Evolutionary conservation across 2,888 invertebrate genomes (phyloP), one percentile per base, ranked within the genome.

Genomic region (Ennomos quercinarius): DNA sequence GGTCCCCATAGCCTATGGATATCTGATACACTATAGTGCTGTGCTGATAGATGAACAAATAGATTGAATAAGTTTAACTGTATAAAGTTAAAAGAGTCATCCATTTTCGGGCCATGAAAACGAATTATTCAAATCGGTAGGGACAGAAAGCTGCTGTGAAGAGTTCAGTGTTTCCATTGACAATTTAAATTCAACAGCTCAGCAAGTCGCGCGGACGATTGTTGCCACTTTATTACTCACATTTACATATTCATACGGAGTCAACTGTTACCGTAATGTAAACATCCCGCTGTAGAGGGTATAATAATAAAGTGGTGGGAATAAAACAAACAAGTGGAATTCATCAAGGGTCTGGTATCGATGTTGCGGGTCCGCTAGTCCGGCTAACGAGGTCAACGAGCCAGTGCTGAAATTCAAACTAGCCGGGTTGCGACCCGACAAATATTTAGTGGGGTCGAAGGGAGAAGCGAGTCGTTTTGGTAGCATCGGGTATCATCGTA

Each of bases 341-440:
- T 78, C 78, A 84, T 83, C 79, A 83, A 72, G 74, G 71, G 70
- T 59, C 66, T 72, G 73, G 73, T 78, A 81, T 84, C 84, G 81
- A 81, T 39, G 49, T 41, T 81, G 56, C 12, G 51, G 61, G 51
- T 39, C 54, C 51, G 13, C 11, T 27, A 27, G 27, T 27, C 27
- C 55, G 58, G 53, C 40, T 67, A 67, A 69, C 73, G 77, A 68
- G 83, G 77, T 77, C 78, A 72, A 75, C 76, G 73, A 73, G 74
- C 61, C 52, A 9, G 48, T 57, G 71, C 64, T 72, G 68, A 74
- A 80, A 78, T 79, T 74, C 75, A 74, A 79, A 81, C 83, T 80
- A 80, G 73, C 77, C 75, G 47, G 53, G 35, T n/a, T 41, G 42
- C 27, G 69, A 63, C 57, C 58, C 62, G 55, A 55, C 76, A 77